Conservation (phyloP, 2,888 invertebrate genomes). For the Tenodera sinensis region DNA sequence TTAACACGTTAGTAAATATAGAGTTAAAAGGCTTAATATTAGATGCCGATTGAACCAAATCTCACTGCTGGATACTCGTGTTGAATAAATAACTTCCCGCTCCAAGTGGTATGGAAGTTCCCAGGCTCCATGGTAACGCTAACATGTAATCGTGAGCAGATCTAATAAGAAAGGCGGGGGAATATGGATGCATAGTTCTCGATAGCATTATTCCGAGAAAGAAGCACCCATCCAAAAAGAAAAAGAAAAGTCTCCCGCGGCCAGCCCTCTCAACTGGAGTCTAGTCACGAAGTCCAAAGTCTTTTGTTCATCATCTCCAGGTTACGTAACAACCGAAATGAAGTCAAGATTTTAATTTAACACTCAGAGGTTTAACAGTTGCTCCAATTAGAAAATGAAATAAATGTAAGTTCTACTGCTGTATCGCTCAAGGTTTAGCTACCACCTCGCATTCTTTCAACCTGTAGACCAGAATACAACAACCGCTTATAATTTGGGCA, state of each 20-base stretch:
- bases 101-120: not conserved
- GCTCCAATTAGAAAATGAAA: not conserved
- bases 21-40: too few species aligned
- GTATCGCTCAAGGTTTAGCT: too few species aligned
- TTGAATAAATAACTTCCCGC: too few species aligned
- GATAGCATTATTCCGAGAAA: not conserved
- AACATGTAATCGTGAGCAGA: not conserved
- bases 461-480: too few species aligned
- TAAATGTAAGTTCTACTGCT: too few species aligned
- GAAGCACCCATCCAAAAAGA: not conserved
- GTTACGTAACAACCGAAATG: not conserved
- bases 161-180: not conserved
- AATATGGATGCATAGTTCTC: not conserved
- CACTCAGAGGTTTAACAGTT: not conserved
- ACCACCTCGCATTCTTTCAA: too few species aligned
- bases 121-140: not conserved
- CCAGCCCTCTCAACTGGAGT: not conserved
- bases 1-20: too few species aligned
- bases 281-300: not conserved
- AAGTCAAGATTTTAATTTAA: not conserved
- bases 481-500: too few species aligned
- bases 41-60: too few species aligned
- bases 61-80: not conserved
- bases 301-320: not conserved
- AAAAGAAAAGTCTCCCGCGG: not conserved